These are phyloP conservation scores for Gila orcuttii DNA, from an alignment of 2,113 vertebrate genomes.

Conservation along the genomic window DNA sequence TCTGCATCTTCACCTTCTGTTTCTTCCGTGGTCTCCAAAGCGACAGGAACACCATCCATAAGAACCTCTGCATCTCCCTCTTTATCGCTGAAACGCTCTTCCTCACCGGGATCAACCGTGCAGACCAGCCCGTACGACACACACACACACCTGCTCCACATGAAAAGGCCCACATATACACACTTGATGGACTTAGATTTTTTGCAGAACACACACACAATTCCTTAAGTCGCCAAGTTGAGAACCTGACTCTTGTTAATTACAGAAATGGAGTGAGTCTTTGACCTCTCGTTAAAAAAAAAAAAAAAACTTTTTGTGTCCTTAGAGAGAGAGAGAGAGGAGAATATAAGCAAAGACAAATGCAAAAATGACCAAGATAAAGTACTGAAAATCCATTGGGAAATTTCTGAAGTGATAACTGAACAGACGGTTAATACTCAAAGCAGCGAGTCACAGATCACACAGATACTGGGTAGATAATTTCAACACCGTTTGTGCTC, in stretches of 20 bases:
- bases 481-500: constrained; percentile 7
- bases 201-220: constrained; percentile 23
- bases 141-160: background rate
- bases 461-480: constrained; percentile 5
- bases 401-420: constrained; percentile 48
- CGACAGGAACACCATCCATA: constrained; percentile 98
- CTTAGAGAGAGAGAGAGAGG: constrained; percentile 18
- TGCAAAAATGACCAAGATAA: constrained; percentile 44
- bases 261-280: constrained; percentile 48
- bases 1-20: constrained; percentile 99
- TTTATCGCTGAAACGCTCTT: constrained; percentile 97
- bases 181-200: constrained; percentile 17
- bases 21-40: constrained; percentile 98
- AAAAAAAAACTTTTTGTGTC: constrained; percentile 45
- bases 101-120: constrained; percentile 94
- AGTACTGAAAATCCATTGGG: constrained; percentile 50
- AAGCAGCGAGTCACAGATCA: constrained; percentile 30
- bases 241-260: constrained; percentile 54
- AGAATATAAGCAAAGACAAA: constrained; percentile 27
- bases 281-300: constrained; percentile 53
- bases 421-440: constrained; percentile 22
- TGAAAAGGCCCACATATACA: background rate
- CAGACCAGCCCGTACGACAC: constrained; percentile 91
- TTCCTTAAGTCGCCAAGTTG: constrained; percentile 41
- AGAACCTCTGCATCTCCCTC: constrained; percentile 97